A percentile compares a stretch with the other conserved stretches of the same genome.
Evolutionary conservation across 2,113 vertebrate genomes (phyloP).

Genomic region (Nannobrachium achirus): DNA sequence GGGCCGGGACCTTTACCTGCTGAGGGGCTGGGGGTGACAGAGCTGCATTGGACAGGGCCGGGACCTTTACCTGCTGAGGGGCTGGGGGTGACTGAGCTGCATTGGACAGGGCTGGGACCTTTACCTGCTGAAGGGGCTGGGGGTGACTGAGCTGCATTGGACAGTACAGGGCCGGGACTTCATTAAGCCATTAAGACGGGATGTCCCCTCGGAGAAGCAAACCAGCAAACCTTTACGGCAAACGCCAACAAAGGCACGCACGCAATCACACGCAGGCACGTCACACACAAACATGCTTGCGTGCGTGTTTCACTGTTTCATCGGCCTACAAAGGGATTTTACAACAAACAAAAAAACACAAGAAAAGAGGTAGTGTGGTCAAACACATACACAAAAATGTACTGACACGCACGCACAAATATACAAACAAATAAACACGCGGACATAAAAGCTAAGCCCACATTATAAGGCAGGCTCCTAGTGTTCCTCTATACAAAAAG

Average conservation of each 20-base stretch:
- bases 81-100: too few relatives aligned
- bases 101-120: conserved; percentile 75
- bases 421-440: not conserved
- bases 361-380: not conserved
- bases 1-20: too few relatives aligned
- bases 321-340: too few relatives aligned
- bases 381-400: conserved; percentile 5
- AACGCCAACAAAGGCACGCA: conserved; percentile 2
- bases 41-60: too few relatives aligned
- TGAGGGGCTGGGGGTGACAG: too few relatives aligned
- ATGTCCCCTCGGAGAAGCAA: conserved; percentile 46
- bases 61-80: too few relatives aligned
- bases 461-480: not conserved
- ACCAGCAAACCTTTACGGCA: conserved; percentile 41
- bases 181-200: conserved; percentile 72
- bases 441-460: not conserved
- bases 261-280: too few relatives aligned
- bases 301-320: too few relatives aligned
- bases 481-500: not conserved
- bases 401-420: conserved; percentile 9
- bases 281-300: too few relatives aligned
- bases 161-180: conserved; percentile 47
- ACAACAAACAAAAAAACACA: too few relatives aligned
- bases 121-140: conserved; percentile 49
- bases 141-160: too few relatives aligned